These are phyloP conservation scores for Sebastes vulpes DNA, from an alignment of 2,797 vertebrate species.

Conservation along the genomic window DNA sequence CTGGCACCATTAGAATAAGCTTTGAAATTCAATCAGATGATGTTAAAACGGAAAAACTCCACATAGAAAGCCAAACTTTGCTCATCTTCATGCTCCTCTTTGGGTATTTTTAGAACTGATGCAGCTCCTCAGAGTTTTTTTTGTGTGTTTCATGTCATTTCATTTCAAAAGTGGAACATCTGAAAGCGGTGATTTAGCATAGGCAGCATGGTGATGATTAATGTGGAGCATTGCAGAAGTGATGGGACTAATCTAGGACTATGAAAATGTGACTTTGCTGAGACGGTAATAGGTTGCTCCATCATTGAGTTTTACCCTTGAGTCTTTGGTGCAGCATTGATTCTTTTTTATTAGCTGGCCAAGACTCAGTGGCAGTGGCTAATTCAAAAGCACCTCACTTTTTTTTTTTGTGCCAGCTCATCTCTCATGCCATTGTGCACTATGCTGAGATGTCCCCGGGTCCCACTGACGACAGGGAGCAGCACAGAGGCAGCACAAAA, in stretches of 20 bases:
- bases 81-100: not conserved
- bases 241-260: slow-evolving; percentile 16
- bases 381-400: slow-evolving; percentile 40
- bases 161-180: slow-evolving; percentile 42
- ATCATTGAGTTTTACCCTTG: slow-evolving; percentile 53
- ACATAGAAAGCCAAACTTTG: not conserved
- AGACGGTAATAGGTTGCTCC: slow-evolving; percentile 24
- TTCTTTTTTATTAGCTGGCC: slow-evolving; percentile 54
- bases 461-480: slow-evolving; percentile 64
- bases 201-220: slow-evolving; percentile 7
- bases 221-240: slow-evolving; percentile 28
- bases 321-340: slow-evolving; percentile 56
- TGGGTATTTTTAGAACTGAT: slow-evolving; percentile 53
- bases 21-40: slow-evolving; percentile 8
- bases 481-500: slow-evolving; percentile 42
- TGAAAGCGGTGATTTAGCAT: slow-evolving; percentile 31
- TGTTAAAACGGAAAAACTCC: not conserved
- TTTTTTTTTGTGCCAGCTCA: slow-evolving; percentile 57
- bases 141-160: slow-evolving; percentile 5
- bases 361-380: slow-evolving; percentile 25
- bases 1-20: not conserved
- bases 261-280: slow-evolving; percentile 47
- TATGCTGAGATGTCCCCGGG: slow-evolving; percentile 69
- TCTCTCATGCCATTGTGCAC: slow-evolving; percentile 44
- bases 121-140: slow-evolving; percentile 5